phyloP scores from a whole-genome alignment of 2,113 vertebrate species.

The Ameiurus melas region DNA sequence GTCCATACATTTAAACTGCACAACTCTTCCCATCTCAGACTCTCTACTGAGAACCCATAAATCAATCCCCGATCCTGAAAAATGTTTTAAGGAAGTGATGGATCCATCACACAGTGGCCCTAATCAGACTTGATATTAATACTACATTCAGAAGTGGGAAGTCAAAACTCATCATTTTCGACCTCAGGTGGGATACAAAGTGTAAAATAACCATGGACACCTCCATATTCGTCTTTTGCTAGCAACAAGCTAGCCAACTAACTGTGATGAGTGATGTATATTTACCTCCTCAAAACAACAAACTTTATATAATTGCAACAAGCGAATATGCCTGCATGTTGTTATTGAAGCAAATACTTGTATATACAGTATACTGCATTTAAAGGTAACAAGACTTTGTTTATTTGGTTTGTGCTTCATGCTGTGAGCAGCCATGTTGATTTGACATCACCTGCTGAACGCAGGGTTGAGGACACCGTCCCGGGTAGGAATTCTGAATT shows the following conservation, averaged over 20 bases:
- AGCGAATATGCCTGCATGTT: too few relatives aligned
- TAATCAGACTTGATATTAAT: background rate
- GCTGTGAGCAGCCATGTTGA: background rate
- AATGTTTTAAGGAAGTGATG: conserved; percentile 28
- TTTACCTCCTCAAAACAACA: too few relatives aligned
- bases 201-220: background rate
- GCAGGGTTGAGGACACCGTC: too few relatives aligned
- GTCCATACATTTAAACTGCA: background rate
- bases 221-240: too few relatives aligned
- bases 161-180: background rate
- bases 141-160: background rate
- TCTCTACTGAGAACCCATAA: background rate
- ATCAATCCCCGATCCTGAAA: background rate
- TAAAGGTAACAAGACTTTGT: too few relatives aligned
- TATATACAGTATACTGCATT: too few relatives aligned
- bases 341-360: too few relatives aligned
- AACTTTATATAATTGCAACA: too few relatives aligned
- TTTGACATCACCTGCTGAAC: background rate
- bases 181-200: background rate
- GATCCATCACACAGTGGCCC: conserved; percentile 55
- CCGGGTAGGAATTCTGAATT: background rate
- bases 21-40: background rate
- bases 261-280: too few relatives aligned
- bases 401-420: background rate
- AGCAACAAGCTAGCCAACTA: too few relatives aligned